These are phyloP conservation scores for Auanema sp. DNA, from an alignment of 2,888 invertebrate genomes.

Conservation along the genomic window DNA sequence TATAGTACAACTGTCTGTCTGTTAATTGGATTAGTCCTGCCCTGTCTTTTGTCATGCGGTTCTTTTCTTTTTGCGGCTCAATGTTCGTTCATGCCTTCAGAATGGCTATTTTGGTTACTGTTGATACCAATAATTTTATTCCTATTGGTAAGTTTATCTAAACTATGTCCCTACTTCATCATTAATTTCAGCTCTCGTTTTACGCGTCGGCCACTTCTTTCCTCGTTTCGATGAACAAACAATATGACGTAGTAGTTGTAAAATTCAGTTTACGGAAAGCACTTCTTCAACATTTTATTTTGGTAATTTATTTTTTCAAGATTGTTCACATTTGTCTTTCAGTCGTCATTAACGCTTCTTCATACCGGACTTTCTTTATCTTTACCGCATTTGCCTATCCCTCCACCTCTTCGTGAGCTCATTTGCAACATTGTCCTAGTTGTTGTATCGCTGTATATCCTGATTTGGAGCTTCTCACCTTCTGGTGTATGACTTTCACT, in stretches of 20 bases:
- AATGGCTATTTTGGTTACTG: constrained; percentile 56
- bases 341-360: constrained; percentile 39
- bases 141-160: constrained; percentile 35
- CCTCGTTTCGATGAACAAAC: constrained; percentile 54
- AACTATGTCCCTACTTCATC: neutral
- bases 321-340: constrained; percentile 18
- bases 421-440: constrained; percentile 33
- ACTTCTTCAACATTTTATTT: constrained; percentile 47
- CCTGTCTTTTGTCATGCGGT: constrained; percentile 41
- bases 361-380: constrained; percentile 28
- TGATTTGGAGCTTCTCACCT: constrained; percentile 40
- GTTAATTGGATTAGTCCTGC: constrained; percentile 51
- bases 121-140: constrained; percentile 51
- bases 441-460: constrained; percentile 36
- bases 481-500: constrained; percentile 16
- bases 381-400: constrained; percentile 22
- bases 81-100: constrained; percentile 41
- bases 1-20: constrained; percentile 43
- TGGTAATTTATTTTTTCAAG: constrained; percentile 42
- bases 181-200: constrained; percentile 47
- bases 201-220: constrained; percentile 57
- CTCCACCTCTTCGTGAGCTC: constrained; percentile 24
- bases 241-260: constrained; percentile 51
- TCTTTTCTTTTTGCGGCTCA: constrained; percentile 45
- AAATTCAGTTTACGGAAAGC: constrained; percentile 48